Conservation (phyloP, 2,888 invertebrate species). For the Drosophila koepferae region DNA sequence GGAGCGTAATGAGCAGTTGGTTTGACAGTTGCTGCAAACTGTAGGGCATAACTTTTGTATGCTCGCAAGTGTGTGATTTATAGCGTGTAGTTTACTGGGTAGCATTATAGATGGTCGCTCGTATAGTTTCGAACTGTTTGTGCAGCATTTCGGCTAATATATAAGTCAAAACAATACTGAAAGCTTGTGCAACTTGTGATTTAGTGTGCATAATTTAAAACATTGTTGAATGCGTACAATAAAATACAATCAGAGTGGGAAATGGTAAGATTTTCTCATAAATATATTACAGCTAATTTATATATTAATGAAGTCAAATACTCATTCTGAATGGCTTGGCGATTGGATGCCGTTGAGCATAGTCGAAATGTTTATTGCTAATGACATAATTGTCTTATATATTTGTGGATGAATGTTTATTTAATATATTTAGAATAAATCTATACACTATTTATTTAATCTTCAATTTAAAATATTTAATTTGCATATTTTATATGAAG, state of each 20-base stretch:
- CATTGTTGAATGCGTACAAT: constrained; percentile 33
- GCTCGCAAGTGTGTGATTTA: constrained; percentile 69
- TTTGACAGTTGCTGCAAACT: constrained; percentile 72
- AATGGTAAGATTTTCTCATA: constrained; percentile 9
- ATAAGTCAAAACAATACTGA: constrained; percentile 55
- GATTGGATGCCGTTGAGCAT: background rate
- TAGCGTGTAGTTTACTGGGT: constrained; percentile 44
- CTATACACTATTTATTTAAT: background rate
- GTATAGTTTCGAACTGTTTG: constrained; percentile 45
- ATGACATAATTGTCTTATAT: background rate
- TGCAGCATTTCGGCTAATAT: constrained; percentile 50
- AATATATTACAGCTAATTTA: constrained; percentile 21
- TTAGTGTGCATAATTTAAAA: constrained; percentile 43
- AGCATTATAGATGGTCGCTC: constrained; percentile 57
- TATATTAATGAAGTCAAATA: constrained; percentile 13
- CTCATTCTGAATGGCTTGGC: background rate
- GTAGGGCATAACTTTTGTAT: constrained; percentile 70
- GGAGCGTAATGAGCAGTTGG: constrained; percentile 74
- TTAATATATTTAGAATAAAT: background rate
- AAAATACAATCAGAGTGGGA: constrained; percentile 20
- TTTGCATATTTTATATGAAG: no score
- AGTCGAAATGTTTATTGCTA: background rate
- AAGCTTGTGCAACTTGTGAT: constrained; percentile 51
- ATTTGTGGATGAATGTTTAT: background rate
- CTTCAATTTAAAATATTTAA: background rate